Base-by-base conservation (phyloP, 2,797 vertebrate genomes). In the Ispidina lecontei region DNA sequence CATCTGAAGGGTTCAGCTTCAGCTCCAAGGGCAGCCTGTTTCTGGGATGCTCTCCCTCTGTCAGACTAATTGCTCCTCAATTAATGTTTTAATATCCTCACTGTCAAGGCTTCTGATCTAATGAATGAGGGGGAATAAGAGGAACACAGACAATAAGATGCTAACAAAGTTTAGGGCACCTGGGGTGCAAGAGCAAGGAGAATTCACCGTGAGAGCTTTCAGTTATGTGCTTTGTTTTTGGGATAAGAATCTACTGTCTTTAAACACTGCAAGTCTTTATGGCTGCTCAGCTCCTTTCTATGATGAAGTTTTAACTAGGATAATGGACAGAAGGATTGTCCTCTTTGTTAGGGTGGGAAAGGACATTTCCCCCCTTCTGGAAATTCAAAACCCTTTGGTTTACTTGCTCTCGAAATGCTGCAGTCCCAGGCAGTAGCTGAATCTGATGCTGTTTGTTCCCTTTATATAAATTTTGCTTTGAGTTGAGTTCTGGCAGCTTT, bases 401-500 rank as follows among this genome's bases (percentile, higher is more conserved):
- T 84, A 7, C 78, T 82, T 12, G 43, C 55, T 93, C 86, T 89
- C 72, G 29, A 81, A 95, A 81, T 56, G 74, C 94, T 95, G 71
- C 91, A 87, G 69, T 78, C 71, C 68, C 14, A 91, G 64, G 87
- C 14, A 60, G 85, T 89, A 90, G 93, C 90, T 94, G 93, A 93
- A 70, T 81, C 69, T 92, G 95, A 90, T 94, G 83, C 93, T 93
- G 94, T 91, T 95, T 94, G 93, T 95, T 95, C 94, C 62, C 19
- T 93, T 96, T 94, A 89, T 93, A 94, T 93, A 47, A 94, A 95
- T 96, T 91, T 59, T 94, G 86, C 91, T 91, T 81, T 77, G 85
- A 95, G 94, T 63, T 63, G 84, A 84, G 73, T 87, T 94, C 94
- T 96, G 95, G 96, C 94, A 96, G 95, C 95, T 95, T 90, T 96